phyloP scores from a whole-genome alignment of 2,888 invertebrate genomes.

The Phyllotreta striolata region DNA sequence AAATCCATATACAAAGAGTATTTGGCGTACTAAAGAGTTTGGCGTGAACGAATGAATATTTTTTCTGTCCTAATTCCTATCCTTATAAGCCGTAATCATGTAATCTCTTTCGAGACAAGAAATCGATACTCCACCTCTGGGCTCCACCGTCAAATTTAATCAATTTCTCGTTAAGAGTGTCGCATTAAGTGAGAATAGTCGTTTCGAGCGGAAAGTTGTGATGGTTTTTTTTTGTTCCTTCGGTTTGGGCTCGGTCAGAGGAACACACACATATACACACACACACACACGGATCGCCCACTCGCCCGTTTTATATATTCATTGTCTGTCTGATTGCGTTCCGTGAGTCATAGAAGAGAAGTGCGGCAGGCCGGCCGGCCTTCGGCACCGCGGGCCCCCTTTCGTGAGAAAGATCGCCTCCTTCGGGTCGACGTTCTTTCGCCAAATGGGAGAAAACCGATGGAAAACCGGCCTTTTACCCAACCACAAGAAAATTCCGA shows the following conservation, averaged over 20 bases:
- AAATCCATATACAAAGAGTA: no score
- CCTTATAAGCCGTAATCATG: no score
- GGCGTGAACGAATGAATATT: no score
- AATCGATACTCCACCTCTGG: no score
- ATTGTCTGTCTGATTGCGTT: conserved; percentile 37
- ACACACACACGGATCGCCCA: conserved; percentile 32
- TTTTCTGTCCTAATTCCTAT: no score
- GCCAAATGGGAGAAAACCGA: conserved; percentile 16
- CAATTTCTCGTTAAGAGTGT: conserved; percentile 2
- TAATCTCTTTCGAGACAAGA: no score
- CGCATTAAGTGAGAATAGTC: conserved; percentile 22
- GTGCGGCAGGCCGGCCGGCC: conserved; percentile 23
- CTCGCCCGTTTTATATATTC: conserved; percentile 42
- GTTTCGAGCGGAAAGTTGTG: conserved; percentile 37
- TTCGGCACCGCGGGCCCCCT: conserved; percentile 21
- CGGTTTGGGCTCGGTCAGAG: conserved; percentile 42
- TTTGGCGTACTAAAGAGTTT: no score
- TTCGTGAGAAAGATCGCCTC: conserved; percentile 26
- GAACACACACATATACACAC: conserved; percentile 39
- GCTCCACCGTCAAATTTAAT: background rate
- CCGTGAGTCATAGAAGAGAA: conserved; percentile 39
- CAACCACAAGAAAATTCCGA: background rate
- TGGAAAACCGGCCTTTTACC: background rate
- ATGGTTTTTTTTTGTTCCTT: conserved; percentile 40
- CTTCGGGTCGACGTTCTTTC: conserved; percentile 24